Conservation (phyloP, 2,113 vertebrate genomes). For the Stigmatopora nigra region DNA sequence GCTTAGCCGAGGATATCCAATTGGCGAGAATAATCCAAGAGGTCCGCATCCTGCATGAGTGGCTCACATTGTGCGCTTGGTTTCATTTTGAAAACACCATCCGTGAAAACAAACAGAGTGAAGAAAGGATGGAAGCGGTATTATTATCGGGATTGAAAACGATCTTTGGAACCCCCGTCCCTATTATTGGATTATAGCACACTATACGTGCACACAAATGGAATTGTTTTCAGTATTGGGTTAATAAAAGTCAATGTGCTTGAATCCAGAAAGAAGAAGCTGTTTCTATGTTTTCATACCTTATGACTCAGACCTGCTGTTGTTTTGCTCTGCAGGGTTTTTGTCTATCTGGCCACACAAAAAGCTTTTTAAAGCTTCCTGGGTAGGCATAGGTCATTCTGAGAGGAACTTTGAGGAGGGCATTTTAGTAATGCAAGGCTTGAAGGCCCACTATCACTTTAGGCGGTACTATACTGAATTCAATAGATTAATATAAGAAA, state of each 20-base stretch:
- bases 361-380: slow-evolving; percentile 27
- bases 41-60: slow-evolving; percentile 20
- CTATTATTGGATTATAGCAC: slow-evolving; percentile 27
- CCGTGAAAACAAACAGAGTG: slow-evolving; percentile 51
- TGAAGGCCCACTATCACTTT: too few relatives aligned
- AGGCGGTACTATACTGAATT: too few relatives aligned
- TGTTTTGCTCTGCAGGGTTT: slow-evolving; percentile 10
- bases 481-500: too few relatives aligned
- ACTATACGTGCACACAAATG: neutral
- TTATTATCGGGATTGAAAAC: slow-evolving; percentile 54
- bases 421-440: slow-evolving; percentile 32
- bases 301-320: slow-evolving; percentile 37
- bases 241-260: neutral
- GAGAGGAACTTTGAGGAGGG: slow-evolving; percentile 29
- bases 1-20: slow-evolving; percentile 34
- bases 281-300: slow-evolving; percentile 18
- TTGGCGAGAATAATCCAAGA: slow-evolving; percentile 26
- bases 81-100: slow-evolving; percentile 56
- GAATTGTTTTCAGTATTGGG: slow-evolving; percentile 5
- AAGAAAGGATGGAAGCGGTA: slow-evolving; percentile 42
- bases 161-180: slow-evolving; percentile 42
- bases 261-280: slow-evolving; percentile 24
- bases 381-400: slow-evolving; percentile 13
- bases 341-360: slow-evolving; percentile 19
- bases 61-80: slow-evolving; percentile 35